Conservation (phyloP, 2,888 invertebrate genomes). For the Chrysina gloriosa region DNA sequence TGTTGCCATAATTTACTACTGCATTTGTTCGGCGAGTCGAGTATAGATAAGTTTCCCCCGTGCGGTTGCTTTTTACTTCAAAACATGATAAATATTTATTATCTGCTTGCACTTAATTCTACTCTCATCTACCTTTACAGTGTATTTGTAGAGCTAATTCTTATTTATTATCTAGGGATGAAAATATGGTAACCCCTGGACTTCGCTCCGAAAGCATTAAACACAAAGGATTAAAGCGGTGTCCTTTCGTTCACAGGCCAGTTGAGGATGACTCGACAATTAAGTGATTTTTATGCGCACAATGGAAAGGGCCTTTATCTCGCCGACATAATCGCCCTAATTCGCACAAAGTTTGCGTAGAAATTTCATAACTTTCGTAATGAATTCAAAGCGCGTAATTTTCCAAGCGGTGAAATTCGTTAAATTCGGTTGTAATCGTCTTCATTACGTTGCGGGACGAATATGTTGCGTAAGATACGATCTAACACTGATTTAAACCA, state of each 20-base stretch:
- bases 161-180: no score
- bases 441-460: no score
- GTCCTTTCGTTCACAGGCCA: not conserved
- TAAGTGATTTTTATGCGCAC: conserved; percentile 15
- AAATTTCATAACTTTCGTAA: not conserved
- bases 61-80: no score
- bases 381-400: no score
- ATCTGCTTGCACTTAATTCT: no score
- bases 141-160: no score
- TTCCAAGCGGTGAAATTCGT: not conserved
- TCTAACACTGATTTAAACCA: no score
- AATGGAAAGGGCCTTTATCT: not conserved
- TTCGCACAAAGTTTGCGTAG: not conserved
- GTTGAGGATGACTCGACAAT: not conserved
- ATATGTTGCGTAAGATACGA: no score
- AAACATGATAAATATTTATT: no score
- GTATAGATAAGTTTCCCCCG: no score
- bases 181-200: not conserved
- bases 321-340: not conserved
- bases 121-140: not conserved
- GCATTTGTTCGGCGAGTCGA: no score
- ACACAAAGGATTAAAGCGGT: not conserved
- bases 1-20: no score
- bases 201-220: not conserved
- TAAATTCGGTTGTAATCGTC: not conserved